Evolutionary conservation across 2,888 invertebrate genomes (phyloP), one percentile per base, ranked within the genome.

Genomic region (Augochlorella aurata): DNA sequence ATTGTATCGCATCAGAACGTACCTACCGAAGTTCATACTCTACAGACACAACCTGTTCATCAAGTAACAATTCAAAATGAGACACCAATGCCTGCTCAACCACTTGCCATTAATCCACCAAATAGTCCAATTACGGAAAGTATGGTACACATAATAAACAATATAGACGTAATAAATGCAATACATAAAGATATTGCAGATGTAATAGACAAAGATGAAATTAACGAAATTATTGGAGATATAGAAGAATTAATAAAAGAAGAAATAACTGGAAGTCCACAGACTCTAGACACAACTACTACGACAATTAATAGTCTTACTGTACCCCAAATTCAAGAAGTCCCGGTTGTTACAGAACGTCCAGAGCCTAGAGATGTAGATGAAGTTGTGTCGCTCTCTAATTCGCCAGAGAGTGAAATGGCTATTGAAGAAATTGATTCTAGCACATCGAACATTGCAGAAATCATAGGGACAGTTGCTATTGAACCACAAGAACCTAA

Each of bases 391-490:
- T 91, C 94, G 2, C 90, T 93, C 12, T 93, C 94, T 7, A 94
- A 94, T 87, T 94, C 95, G 18, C 94, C 94, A 0, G 90, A 94
- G 54, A 94, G 94, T 16, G 95, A 95, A 89, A 94, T 95, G 81
- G 94, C 94, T 79, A 94, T 95, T 77, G 94, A 94, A 84, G 94
- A 95, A 74, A 94, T 95, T n/a, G 95, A 95, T 86, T 94, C 94
- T 24, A 94, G 94, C 63, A 94, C 94, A 44, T 94, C 95, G 0
- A 95, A 95, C 89, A 94, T 95, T 77, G 95, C 95, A 21, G 94
- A 95, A 85, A 95, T 94, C 79, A 94, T 94, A 74, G 94, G 93
- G 7, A 92, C 93, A 0, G 91, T 92, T 18, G 89, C 92, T 9
- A 88, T 89, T 38, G 92, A 92, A 72, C 87, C 89, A 0, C 85